Base-by-base conservation (phyloP, 2,888 invertebrate genomes). In the Cantharis nigra region DNA sequence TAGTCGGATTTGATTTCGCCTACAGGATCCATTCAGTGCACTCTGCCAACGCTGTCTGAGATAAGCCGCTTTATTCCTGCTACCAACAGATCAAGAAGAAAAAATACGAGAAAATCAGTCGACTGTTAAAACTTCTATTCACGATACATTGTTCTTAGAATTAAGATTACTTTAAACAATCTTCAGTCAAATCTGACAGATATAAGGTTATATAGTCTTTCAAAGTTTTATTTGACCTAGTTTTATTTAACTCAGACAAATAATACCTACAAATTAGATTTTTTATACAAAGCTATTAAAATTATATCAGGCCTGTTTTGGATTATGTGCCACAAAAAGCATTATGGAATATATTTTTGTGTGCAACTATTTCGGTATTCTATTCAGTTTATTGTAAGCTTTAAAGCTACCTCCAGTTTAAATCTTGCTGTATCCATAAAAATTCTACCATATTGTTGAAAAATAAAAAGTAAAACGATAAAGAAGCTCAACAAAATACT, bases 1-100 rank as follows among this genome's bases (percentile, higher is more conserved):
- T 83, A 84, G 84, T 83, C 84, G 84, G 86, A 85, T 85, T 86
- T 86, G 81, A 81, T 83, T 83, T 82, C 82, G 77, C 80, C 81
- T 81, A 81, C 81, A 82, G 82, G 81, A 81, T 82, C 82, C 82
- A 82, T 81, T 82, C 80, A 78, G 79, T 83, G 83, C 84, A 84
- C 82, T 83, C 82, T 80, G 78, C 83, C 83, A 23, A 81, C 78
- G 83, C 80, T 81, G 81, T 80, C 81, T 76, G 67, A 81, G 83
- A 83, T 83, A 83, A 83, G 83, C 82, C 78, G 82, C 83, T 83
- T 83, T 82, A 62, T 64, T 72, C 26, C 69, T 70, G 74, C 78
- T 76, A 76, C 78, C 78, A 79, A 79, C 78, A 79, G 78, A 76
- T 79, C 78, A 76, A 70, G 71, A 72, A 63, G 63, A 74, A 76